These are phyloP conservation scores for Oenanthe melanoleuca DNA, from an alignment of 2,113 vertebrate genomes.

Conservation along the genomic window DNA sequence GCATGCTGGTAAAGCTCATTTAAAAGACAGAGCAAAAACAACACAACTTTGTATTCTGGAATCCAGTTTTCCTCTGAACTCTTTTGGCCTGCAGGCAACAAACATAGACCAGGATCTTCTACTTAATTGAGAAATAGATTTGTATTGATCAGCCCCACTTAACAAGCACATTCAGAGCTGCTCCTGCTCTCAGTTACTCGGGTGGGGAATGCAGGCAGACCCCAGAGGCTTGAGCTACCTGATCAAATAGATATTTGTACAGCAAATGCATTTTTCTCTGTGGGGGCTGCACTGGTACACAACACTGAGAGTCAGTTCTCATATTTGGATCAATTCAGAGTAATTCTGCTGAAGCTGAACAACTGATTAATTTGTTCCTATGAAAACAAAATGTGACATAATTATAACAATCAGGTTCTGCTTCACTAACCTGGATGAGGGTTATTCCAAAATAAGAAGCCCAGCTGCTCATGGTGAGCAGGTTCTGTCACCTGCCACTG, in stretches of 20 bases:
- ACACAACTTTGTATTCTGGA: neutral
- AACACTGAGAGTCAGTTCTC: neutral
- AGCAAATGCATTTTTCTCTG: neutral
- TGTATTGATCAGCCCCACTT: slow-evolving; percentile 38
- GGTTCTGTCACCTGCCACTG: neutral
- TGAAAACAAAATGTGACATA: neutral
- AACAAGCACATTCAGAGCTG: neutral
- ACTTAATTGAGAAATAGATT: slow-evolving; percentile 36
- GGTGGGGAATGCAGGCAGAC: neutral
- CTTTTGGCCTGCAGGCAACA: neutral
- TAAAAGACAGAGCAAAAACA: neutral
- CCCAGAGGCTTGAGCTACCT: neutral
- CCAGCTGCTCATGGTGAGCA: accelerated
- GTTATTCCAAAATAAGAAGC: neutral
- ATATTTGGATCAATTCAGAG: neutral
- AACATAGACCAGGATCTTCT: neutral
- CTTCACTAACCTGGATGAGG: neutral
- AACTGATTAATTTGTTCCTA: neutral
- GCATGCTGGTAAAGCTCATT: slow-evolving; percentile 26
- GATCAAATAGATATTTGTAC: neutral
- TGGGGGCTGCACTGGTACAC: neutral
- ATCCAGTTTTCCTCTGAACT: neutral
- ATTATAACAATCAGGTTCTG: neutral
- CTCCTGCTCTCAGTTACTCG: neutral
- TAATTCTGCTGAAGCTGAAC: neutral